Conservation (phyloP, 2,113 vertebrate genomes). For the Marcusenius ussheri region DNA sequence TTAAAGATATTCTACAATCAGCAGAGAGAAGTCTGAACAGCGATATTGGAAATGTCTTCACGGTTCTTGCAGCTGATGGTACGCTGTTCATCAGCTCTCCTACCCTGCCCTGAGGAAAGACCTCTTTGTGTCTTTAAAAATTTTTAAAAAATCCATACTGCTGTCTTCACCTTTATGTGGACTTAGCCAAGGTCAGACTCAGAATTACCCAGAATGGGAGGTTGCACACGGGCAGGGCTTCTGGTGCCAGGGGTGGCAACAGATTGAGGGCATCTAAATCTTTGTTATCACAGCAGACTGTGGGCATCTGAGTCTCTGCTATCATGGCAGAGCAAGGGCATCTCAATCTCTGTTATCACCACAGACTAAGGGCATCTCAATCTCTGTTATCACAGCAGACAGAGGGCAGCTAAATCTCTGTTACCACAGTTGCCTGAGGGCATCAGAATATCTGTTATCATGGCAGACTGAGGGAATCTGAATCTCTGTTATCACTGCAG, state of each 20-base stretch:
- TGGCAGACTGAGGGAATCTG: no score
- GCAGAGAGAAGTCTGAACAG: neutral
- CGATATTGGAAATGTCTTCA: neutral
- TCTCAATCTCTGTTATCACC: no score
- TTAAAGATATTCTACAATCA: neutral
- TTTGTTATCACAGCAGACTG: neutral
- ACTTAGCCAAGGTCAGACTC: slow-evolving; percentile 39
- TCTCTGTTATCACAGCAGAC: no score
- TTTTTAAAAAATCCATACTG: slow-evolving; percentile 39
- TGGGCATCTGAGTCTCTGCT: neutral
- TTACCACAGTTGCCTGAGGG: no score
- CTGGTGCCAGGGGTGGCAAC: neutral
- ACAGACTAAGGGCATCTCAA: no score
- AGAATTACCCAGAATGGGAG: neutral
- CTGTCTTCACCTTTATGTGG: slow-evolving; percentile 30
- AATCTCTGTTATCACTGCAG: no score
- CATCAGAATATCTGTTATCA: no score
- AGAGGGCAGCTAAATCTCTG: neutral
- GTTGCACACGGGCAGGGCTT: neutral
- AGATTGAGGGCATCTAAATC: neutral
- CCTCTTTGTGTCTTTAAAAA: slow-evolving; percentile 52
- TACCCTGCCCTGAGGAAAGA: slow-evolving; percentile 47
- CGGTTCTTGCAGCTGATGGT: neutral
- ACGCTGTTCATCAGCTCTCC: neutral
- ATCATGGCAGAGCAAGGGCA: neutral